Evolutionary conservation across 2,888 invertebrate genomes (phyloP).

Genomic region (Latrodectus hesperus): DNA sequence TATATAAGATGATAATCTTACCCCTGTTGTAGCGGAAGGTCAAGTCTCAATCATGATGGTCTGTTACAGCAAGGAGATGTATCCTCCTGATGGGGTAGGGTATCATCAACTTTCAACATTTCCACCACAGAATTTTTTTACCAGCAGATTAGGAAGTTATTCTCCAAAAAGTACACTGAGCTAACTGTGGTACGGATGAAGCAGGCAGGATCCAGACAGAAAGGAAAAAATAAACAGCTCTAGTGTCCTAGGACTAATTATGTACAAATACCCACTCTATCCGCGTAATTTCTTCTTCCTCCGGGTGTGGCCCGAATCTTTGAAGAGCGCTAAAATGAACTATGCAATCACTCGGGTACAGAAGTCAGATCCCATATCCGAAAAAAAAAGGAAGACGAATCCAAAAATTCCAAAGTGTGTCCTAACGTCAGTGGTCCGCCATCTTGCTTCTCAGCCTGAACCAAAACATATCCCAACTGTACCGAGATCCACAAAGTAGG

Average conservation of each 20-base stretch:
- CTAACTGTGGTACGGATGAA: neutral
- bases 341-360: too few species aligned
- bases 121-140: neutral
- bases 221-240: neutral
- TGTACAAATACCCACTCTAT: neutral
- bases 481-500: neutral
- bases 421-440: slow-evolving; percentile 23
- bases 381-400: too few species aligned
- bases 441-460: slow-evolving; percentile 27
- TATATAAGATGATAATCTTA: neutral
- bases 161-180: neutral
- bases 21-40: neutral
- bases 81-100: neutral
- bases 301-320: too few species aligned
- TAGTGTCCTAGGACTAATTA: neutral
- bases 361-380: too few species aligned
- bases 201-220: neutral
- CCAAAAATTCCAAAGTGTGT: slow-evolving; percentile 29
- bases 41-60: slow-evolving; percentile 3
- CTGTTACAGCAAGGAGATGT: neutral
- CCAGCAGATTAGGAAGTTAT: neutral
- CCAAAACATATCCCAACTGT: slow-evolving; percentile 5
- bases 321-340: too few species aligned
- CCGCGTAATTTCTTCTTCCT: neutral
- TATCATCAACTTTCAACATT: neutral